Evolutionary conservation across 2,888 invertebrate species (phyloP).

Genomic region (Macaria liturata): DNA sequence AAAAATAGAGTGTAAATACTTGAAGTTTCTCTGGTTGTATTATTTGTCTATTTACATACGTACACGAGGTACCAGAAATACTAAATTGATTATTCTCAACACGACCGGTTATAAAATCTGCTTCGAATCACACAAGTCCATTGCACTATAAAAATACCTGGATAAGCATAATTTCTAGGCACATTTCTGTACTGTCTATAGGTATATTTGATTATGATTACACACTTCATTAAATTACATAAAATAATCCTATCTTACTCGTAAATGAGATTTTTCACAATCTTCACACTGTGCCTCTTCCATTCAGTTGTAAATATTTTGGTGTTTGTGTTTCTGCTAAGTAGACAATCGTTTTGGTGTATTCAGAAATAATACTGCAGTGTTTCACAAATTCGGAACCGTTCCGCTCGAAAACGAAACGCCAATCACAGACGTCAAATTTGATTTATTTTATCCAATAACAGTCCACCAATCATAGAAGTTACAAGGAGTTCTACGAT

Average conservation of each 20-base stretch:
- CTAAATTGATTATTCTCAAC: constrained; percentile 3
- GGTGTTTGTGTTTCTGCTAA: constrained; percentile 4
- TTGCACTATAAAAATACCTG: constrained; percentile 80
- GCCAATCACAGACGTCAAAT: no score
- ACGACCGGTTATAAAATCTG: constrained; percentile 43
- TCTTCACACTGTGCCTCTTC: constrained; percentile 22
- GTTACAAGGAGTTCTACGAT: no score
- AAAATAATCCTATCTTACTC: constrained; percentile 59
- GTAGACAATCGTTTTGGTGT: neutral
- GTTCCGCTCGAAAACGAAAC: no score
- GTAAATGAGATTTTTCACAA: constrained; percentile 37
- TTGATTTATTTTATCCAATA: no score
- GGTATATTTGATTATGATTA: constrained; percentile 63
- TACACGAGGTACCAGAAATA: neutral
- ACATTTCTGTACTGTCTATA: constrained; percentile 78
- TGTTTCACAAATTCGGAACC: no score
- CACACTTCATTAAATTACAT: constrained; percentile 67
- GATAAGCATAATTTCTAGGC: constrained; percentile 80
- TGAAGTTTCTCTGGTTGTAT: neutral
- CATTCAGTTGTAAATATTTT: constrained; percentile 9
- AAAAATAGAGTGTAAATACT: constrained; percentile 22
- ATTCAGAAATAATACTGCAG: no score
- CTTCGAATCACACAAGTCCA: constrained; percentile 67
- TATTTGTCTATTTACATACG: constrained; percentile 3
- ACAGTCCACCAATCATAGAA: no score